Conservation (phyloP, 2,113 vertebrate genomes). For the Natator depressus region DNA sequence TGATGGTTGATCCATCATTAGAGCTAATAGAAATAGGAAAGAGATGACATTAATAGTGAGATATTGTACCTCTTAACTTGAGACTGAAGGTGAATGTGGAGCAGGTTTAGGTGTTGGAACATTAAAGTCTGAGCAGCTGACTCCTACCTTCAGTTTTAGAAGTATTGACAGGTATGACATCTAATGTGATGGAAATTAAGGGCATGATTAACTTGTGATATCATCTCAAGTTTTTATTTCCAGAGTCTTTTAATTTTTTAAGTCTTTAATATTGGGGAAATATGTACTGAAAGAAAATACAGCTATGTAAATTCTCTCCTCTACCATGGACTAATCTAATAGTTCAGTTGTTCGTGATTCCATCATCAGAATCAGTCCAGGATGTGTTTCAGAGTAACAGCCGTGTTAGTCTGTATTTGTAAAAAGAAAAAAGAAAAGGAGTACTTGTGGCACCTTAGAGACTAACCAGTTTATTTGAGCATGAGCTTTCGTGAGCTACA, state of each 20-base stretch:
- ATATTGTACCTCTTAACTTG: not conserved
- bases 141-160: not conserved
- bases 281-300: conserved; percentile 20
- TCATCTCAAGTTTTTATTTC: conserved; percentile 19
- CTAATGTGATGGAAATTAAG: rapidly evolving
- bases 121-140: not conserved
- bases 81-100: conserved; percentile 8
- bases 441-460: no score
- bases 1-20: not conserved
- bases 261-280: conserved; percentile 15
- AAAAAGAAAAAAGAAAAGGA: no score
- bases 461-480: no score
- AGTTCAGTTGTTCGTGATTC: not conserved
- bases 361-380: not conserved
- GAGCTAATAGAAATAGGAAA: not conserved
- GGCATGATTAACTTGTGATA: conserved; percentile 45
- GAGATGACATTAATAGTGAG: not conserved
- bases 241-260: conserved; percentile 23
- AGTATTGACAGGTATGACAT: rapidly evolving
- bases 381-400: no score
- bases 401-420: no score
- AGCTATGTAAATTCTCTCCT: not conserved
- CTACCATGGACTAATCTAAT: not conserved
- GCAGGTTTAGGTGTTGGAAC: not conserved
- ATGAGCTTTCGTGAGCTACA: no score